Base-by-base conservation (phyloP, 2,113 vertebrate species). In the Anas platyrhynchos region DNA sequence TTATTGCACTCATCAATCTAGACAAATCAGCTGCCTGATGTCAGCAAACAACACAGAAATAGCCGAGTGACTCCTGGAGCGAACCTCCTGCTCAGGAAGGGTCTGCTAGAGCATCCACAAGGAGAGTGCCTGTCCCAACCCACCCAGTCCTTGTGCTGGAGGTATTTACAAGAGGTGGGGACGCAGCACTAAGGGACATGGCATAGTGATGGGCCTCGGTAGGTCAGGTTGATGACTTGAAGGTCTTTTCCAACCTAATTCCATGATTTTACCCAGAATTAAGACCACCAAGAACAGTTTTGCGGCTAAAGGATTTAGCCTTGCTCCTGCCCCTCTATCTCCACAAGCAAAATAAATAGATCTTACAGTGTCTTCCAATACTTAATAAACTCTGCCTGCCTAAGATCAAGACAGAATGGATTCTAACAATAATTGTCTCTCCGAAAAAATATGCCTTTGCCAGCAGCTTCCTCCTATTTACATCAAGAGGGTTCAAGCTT, bases 1-100 rank as follows among this genome's bases (percentile, higher is more conserved):
- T 54, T 9, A 8, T 0, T 22, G 43, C 46, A 56, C 38, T 7
- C 54, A 41, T 5, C 73, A 11, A 2, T 1, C 16, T 5, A 8
- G 3, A 3, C 66, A 22, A 50, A 92, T 26, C 59, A 23, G 16
- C 6, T 43, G 50, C 23, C 52, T 44, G 46, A 2, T 1, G 44
- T 17, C 52, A 34, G 59, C 46, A 63, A 78, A 85, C 1, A 5
- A 32, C 55, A 26, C 5, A 80, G 36, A 79, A 25, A 21, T 1
- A 21, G 8, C 12, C 0, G 8, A 48, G 18, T 6, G 48, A 22
- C 8, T 50, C 20, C 16, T 3, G 20, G 31, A 58, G 23, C 54
- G 41, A 21, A 4, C n/a, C 20, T 11, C 20, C 27, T 4, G 36
- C 79, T 67, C n/a, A 6, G 12, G 72, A 46, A 73, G 69, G 38